Base-by-base conservation (phyloP, 1,140 invertebrate genomes). In the Micrasema longulum region DNA sequence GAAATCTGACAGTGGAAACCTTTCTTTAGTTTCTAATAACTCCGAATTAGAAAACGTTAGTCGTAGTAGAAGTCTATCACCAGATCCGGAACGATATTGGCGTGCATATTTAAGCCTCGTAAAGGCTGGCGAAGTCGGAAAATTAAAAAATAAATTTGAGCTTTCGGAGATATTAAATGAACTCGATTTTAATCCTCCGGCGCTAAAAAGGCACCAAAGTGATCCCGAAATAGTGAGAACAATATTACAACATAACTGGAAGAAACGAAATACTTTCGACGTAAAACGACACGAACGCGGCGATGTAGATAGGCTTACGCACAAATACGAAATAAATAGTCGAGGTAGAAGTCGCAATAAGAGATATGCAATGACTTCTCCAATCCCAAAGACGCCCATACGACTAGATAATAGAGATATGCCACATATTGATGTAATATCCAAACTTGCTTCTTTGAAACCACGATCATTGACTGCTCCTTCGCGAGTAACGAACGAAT, bases 401-500 rank as follows among this genome's bases (percentile, higher is more conserved):
- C 83, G 87, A n/a, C 82, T 86, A 1, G 89, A 90, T 43, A 89
- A 94, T 77, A 86, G 93, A 3, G 89, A 89, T 50, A 94, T 95
- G 92, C 93, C 93, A 0, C 93, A 93, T 77, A 95, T 95, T 36
- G 94, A 96, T 78, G 89, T 95, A 1, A 95, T 95, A 73, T 94
- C 93, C 77, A 94, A 94, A 81, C 89, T 92, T 20, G 93, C 92
- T 0, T 87, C 88, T 3, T 79, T 95, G 38, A 89, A 91, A 45
- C 86, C 86, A 12, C 83, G 86, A 6, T 77, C 72, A 2, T 69
- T 78, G 48, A 75, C 79, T 18, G 81, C 72, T 57, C 73, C 69
- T 63, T 70, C 81, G 16, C 78, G 81, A 70, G 82, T 79, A 14
- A 77, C 81, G 5, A 76, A 85, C 79, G 31, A 80, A 75, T 48